phyloP scores from a whole-genome alignment of 2,888 invertebrate genomes.

The Pristionchus exspectatus region DNA sequence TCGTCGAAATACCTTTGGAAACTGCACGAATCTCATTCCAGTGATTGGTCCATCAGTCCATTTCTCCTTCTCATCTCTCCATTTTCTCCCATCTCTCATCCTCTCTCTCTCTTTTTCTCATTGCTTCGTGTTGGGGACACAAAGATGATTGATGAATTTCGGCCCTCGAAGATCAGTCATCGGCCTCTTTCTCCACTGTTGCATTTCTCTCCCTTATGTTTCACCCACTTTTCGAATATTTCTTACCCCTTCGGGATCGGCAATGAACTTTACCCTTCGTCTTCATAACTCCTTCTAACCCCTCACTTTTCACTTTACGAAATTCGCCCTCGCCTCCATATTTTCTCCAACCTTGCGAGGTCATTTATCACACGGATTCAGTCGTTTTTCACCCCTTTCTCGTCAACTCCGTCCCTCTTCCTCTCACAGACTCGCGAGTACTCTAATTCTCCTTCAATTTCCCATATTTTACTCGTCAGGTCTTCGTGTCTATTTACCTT shows the following conservation, averaged over 20 bases:
- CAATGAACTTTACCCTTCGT: neutral
- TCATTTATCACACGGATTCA: conserved; percentile 23
- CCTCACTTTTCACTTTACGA: neutral
- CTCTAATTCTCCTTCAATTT: neutral
- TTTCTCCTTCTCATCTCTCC: neutral
- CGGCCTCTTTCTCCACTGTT: neutral
- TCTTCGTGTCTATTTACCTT: neutral
- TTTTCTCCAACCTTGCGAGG: conserved; percentile 31
- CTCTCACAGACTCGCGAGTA: conserved; percentile 8
- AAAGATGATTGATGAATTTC: conserved; percentile 46
- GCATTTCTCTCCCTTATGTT: neutral
- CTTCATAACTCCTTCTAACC: neutral
- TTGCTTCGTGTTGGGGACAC: conserved; percentile 25
- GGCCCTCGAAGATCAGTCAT: neutral
- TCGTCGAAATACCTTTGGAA: too few species aligned
- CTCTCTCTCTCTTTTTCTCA: neutral
- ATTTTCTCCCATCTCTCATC: neutral
- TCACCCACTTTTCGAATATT: neutral
- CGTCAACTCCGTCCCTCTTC: neutral
- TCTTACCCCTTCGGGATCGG: neutral
- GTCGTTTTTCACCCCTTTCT: conserved; percentile 21
- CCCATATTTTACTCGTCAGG: neutral
- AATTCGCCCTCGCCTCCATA: neutral
- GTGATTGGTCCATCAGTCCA: neutral
- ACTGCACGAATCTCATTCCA: neutral